phyloP scores from a whole-genome alignment of 1,140 invertebrate genomes.

The Stratiolaelaps scimitus region DNA sequence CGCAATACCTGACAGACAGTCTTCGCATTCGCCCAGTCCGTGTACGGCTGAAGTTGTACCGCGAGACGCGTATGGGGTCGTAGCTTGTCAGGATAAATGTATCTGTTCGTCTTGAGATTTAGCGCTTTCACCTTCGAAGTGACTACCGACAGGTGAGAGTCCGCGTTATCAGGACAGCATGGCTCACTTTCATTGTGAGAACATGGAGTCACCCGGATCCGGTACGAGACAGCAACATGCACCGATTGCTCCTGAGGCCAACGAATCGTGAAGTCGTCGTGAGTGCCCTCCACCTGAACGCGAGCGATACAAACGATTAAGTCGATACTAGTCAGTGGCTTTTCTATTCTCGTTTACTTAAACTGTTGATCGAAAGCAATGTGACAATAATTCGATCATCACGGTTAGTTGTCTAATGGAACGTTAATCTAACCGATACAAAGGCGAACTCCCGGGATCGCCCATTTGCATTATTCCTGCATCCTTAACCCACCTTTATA shows the following conservation, averaged over 20 bases:
- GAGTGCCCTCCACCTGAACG: constrained; percentile 54
- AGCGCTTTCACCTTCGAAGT: not conserved
- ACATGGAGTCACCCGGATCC: constrained; percentile 51
- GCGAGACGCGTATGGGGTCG: not conserved
- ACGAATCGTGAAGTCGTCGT: constrained; percentile 60
- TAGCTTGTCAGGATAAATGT: not conserved
- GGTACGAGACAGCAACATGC: constrained; percentile 66
- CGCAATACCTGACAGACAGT: not conserved
- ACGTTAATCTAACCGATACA: too few species aligned
- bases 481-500: too few species aligned
- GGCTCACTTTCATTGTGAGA: constrained; percentile 41
- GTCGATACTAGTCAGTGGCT: not conserved
- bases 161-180: not conserved
- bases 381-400: too few species aligned
- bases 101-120: not conserved
- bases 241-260: constrained; percentile 47
- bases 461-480: too few species aligned
- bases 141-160: not conserved
- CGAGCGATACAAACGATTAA: constrained; percentile 33
- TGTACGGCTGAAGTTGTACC: constrained; percentile 1
- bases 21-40: constrained; percentile 8
- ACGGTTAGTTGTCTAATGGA: too few species aligned
- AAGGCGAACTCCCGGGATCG: too few species aligned
- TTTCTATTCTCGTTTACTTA: too few species aligned
- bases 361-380: too few species aligned